phyloP scores from a whole-genome alignment of 2,888 invertebrate genomes.

The Villa cingulata region DNA sequence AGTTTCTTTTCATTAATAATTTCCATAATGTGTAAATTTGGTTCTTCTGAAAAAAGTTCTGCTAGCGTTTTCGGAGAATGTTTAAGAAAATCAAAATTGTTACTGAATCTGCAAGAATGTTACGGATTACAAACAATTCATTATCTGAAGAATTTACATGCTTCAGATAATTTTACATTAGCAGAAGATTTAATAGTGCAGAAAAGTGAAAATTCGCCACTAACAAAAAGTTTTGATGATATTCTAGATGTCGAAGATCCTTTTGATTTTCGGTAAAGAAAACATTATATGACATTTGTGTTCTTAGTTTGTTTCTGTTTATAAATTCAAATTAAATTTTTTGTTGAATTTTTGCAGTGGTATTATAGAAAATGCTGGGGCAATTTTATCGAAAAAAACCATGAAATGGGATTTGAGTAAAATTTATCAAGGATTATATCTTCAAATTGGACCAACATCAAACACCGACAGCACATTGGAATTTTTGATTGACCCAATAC shows the following conservation, averaged over 20 bases:
- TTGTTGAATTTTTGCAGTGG: neutral
- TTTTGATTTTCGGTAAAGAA: slow-evolving; percentile 49
- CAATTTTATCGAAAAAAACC: slow-evolving; percentile 54
- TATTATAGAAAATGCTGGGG: slow-evolving; percentile 52
- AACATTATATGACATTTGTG: too few relatives aligned
- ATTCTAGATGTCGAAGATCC: slow-evolving; percentile 50
- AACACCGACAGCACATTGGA: slow-evolving; percentile 57
- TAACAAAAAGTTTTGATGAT: slow-evolving; percentile 50
- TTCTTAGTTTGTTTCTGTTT: too few relatives aligned
- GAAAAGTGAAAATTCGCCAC: slow-evolving; percentile 43
- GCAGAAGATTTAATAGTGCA: slow-evolving; percentile 49
- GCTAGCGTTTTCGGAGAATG: slow-evolving; percentile 27
- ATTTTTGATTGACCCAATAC: slow-evolving; percentile 52
- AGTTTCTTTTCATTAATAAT: too few relatives aligned
- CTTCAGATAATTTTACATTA: slow-evolving; percentile 50
- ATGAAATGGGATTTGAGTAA: slow-evolving; percentile 61
- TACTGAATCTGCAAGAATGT: slow-evolving; percentile 46
- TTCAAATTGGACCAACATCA: slow-evolving; percentile 60
- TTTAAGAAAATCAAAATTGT: slow-evolving; percentile 30
- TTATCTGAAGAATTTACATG: slow-evolving; percentile 51
- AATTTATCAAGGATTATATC: slow-evolving; percentile 59
- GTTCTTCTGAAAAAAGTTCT: too few relatives aligned
- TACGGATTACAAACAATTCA: slow-evolving; percentile 55
- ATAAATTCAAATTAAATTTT: too few relatives aligned
- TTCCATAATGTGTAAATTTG: too few relatives aligned